A percentile compares a stretch with the other conserved stretches of the same genome.
phyloP scores from a whole-genome alignment of 1,140 invertebrate species.

The Conus ventricosus region DNA sequence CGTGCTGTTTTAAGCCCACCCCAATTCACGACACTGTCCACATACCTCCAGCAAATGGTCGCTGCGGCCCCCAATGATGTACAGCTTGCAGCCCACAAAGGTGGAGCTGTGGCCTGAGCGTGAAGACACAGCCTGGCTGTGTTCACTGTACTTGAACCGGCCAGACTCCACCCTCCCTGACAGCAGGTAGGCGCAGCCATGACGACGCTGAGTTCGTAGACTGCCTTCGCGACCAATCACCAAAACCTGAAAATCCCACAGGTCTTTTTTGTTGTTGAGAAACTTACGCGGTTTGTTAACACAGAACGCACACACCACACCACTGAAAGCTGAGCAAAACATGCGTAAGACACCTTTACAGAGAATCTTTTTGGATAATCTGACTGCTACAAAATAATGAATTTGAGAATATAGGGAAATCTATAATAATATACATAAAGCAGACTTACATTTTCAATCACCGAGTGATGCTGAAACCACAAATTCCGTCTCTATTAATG shows the following conservation, averaged over 20 bases:
- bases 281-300: not conserved
- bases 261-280: not conserved
- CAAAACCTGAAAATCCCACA: not conserved
- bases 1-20: no score
- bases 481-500: no score
- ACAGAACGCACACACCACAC: not conserved
- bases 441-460: no score
- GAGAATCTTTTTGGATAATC: not conserved
- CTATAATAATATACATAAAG: no score
- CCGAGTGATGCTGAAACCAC: no score
- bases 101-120: slow-evolving; percentile 70
- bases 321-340: not conserved
- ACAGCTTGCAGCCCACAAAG: slow-evolving; percentile 54
- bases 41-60: slow-evolving; percentile 66
- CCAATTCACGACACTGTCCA: no score
- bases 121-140: slow-evolving; percentile 60
- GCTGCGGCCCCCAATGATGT: slow-evolving; percentile 68
- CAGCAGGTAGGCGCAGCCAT: slow-evolving; percentile 68
- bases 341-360: not conserved
- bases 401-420: no score
- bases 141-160: slow-evolving; percentile 61
- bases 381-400: no score
- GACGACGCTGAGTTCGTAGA: slow-evolving; percentile 63
- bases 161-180: slow-evolving; percentile 50
- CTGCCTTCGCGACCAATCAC: slow-evolving; percentile 71